Evolutionary conservation across 2,888 invertebrate species (phyloP).

Genomic region (Rhagium mordax): DNA sequence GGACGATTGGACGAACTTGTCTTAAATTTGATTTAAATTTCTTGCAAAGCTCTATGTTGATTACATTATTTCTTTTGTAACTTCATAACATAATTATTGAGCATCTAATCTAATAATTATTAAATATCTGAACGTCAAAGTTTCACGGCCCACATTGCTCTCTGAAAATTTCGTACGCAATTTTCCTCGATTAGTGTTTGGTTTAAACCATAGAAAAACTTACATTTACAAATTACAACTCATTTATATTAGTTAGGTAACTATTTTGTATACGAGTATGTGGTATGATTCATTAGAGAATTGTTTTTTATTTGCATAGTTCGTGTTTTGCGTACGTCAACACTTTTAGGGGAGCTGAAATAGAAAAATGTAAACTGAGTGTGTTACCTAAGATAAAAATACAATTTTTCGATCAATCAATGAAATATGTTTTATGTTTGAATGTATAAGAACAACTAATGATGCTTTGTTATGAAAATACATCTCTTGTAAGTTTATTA

Average conservation of each 20-base stretch:
- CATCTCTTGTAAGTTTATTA: neutral
- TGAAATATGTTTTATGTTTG: slow-evolving; percentile 18
- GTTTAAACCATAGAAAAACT: neutral
- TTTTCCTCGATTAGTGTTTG: neutral
- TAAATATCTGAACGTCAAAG: no score
- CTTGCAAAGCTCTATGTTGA: no score
- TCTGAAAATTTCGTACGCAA: no score
- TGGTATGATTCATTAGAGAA: neutral
- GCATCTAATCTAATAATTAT: no score
- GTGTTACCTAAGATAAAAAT: neutral
- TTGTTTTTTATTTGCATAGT: neutral
- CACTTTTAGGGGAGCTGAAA: neutral
- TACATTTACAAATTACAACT: neutral
- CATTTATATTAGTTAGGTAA: neutral
- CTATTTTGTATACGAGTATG: neutral
- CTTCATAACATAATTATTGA: no score
- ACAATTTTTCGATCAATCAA: slow-evolving; percentile 7
- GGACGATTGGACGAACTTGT: no score
- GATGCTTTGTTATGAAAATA: neutral
- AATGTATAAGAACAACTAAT: neutral
- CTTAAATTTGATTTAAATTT: no score
- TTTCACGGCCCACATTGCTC: no score
- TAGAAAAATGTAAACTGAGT: neutral
- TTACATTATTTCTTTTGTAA: no score
- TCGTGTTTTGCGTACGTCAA: neutral